A percentile compares a stretch with the other conserved stretches of the same genome.
Evolutionary conservation across 2,797 vertebrate species (phyloP).

Genomic region (Labeo calbasu): DNA sequence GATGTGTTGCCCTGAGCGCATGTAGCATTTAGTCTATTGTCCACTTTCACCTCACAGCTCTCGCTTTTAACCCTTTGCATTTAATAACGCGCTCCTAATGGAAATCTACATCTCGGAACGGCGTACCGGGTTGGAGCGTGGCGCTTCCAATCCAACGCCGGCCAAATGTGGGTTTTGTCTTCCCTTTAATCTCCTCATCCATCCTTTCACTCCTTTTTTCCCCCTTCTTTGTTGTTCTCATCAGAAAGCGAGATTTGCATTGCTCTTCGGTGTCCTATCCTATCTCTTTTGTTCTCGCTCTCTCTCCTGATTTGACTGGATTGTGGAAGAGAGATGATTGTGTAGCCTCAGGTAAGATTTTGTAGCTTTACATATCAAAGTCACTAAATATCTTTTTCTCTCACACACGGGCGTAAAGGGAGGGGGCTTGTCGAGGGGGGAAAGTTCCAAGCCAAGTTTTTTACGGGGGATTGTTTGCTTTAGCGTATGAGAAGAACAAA

Average conservation of each 20-base stretch:
- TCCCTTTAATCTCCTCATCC: slow-evolving; percentile 59
- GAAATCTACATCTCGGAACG: slow-evolving; percentile 15
- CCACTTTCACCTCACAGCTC: slow-evolving; percentile 39
- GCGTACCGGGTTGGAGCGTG: not conserved
- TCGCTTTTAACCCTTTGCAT: slow-evolving; percentile 39
- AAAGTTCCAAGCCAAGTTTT: slow-evolving; percentile 54
- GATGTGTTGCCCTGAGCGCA: slow-evolving; percentile 42
- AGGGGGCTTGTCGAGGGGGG: slow-evolving; percentile 11
- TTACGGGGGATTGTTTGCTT: slow-evolving; percentile 60
- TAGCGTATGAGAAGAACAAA: slow-evolving; percentile 62
- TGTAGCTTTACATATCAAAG: slow-evolving; percentile 69
- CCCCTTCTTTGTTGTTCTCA: slow-evolving; percentile 50
- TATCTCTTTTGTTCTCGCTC: slow-evolving; percentile 63
- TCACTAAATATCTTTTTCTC: slow-evolving; percentile 62
- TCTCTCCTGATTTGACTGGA: slow-evolving; percentile 64
- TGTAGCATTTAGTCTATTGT: slow-evolving; percentile 49
- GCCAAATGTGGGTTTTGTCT: slow-evolving; percentile 57
- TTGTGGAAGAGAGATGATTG: slow-evolving; percentile 61
- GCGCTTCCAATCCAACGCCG: not conserved
- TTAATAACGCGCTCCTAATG: slow-evolving; percentile 32
- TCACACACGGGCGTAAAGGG: slow-evolving; percentile 48
- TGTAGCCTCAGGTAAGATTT: slow-evolving; percentile 69
- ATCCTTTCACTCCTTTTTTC: slow-evolving; percentile 50
- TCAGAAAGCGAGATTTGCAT: slow-evolving; percentile 62
- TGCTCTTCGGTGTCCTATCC: slow-evolving; percentile 62